Base-by-base conservation (phyloP, 35 echinoderm and acorn worm genomes). In the Nesometra sesokonis region DNA sequence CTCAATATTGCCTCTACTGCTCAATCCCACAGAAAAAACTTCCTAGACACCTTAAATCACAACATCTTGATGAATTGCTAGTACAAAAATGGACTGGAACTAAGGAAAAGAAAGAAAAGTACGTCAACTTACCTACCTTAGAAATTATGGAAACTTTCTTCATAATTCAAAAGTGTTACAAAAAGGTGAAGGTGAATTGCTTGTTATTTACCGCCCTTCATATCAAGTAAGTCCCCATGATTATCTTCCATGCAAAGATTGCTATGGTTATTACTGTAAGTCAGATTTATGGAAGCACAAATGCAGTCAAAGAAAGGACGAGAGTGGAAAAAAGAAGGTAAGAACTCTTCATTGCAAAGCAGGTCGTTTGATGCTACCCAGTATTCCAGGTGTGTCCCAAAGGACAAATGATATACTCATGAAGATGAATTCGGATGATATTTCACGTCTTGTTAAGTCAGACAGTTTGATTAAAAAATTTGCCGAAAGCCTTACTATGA, bases 401-500 rank as follows among this genome's bases (percentile, higher is more conserved):
- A 77, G 67, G 32, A 77, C 43, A 46, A 47, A 35, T 38, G 84
- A 32, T 76, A 77, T 77, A 34, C 84, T 86, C 34, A 9, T n/a
- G 29, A 47, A 77, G 67, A 38, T 77, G 52, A 67, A 5, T 67
- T 13, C 13, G 5, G 81, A 89, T 40, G 33, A 83, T 27, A 34
- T 89, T 35, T 57, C 88, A 13, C 29, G 80, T 31, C 35, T 33
- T 30, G 67, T 84, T 2, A 89, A 78, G 32, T 21, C n/a, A 13
- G 88, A 80, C 79, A 33, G 79, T 33, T 36, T 87, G 37, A 82
- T 91, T 31, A 83, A 0, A 31, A 57, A 2, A 11, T 87, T 87
- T 86, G 85, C 38, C 35, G 84, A 78, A 87, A 29, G 84, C 76
- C 35, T 31, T 91, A 19, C 57, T 47, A 31, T 35, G 32, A 91